These are phyloP conservation scores for Endomychus coccineus DNA, from an alignment of 2,888 invertebrate species.

Conservation along the genomic window DNA sequence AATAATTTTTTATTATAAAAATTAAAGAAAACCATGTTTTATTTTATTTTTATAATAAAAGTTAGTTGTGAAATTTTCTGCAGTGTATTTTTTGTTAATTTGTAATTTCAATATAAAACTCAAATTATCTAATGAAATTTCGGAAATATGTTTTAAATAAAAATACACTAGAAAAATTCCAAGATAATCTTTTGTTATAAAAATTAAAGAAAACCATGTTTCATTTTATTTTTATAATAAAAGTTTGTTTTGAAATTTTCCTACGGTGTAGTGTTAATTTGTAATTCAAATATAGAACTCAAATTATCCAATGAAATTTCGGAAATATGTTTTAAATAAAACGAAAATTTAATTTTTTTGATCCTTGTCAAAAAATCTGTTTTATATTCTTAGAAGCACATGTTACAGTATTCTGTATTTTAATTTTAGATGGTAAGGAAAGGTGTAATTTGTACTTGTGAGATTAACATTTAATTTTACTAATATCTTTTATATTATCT, in stretches of 20 bases:
- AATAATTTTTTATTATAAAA: too few relatives aligned
- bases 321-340: too few relatives aligned
- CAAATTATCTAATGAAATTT: constrained; percentile 1
- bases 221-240: too few relatives aligned
- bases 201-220: too few relatives aligned
- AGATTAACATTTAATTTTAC: background rate
- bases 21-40: too few relatives aligned
- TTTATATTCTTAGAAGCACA: background rate
- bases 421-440: background rate
- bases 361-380: constrained; percentile 2
- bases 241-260: constrained; percentile 8
- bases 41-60: too few relatives aligned
- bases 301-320: too few relatives aligned
- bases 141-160: constrained; percentile 1
- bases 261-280: constrained; percentile 5
- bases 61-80: too few relatives aligned
- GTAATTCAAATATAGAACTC: too few relatives aligned
- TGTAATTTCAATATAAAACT: constrained; percentile 2
- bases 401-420: background rate
- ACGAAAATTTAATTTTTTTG: constrained; percentile 3
- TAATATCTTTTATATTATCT: background rate
- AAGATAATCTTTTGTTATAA: too few relatives aligned
- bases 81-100: background rate
- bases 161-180: too few relatives aligned
- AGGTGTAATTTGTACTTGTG: background rate